Evolutionary conservation across 1,140 invertebrate genomes (phyloP), one percentile per base, ranked within the genome.

Genomic region (Calosoma granatense): DNA sequence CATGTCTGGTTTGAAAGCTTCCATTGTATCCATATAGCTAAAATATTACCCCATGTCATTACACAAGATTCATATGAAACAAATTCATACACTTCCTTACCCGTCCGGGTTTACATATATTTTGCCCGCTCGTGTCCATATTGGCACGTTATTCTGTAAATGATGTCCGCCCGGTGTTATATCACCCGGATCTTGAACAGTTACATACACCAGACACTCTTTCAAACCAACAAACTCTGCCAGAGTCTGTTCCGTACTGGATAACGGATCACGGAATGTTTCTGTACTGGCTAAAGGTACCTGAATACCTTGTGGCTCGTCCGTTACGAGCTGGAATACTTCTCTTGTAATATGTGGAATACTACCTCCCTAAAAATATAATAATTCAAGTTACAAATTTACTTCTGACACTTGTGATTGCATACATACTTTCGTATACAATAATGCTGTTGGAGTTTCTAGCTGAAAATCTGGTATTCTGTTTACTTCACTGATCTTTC

Each of bases 91-190:
- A n/a, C n/a, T n/a, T n/a, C n/a, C 36, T 59, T 66, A 76, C 65
- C 70, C 72, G 14, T 84, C 70, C 9, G 81, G 65, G 56, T 79
- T 79, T 15, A 91, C 55, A 55, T 78, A 70, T 54, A 78, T 76
- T 72, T 85, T 86, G 41, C 89, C 90, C 61, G 77, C 76, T 65
- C 81, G 83, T 0, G 82, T 80, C 80, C 86, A 92, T 20, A 92
- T 59, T 1, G 87, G 81, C 20, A 87, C 73, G 55, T 79, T 76
- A 58, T 80, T 68, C 23, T 79, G 76, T 56, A 84, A 79, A 71
- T 88, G 84, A 63, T 83, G 82, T 4, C 87, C 87, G 22, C 72
- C 61, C 26, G 78, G 79, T 0, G 78, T 80, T n/a, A 65, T 55
- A 63, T 76, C 71, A 17, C 76, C 77, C 20, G 84, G 78, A 74